These are phyloP conservation scores for Apostichopus parvimensis DNA, from an alignment of 35 echinoderm and acorn worm genomes.

Conservation along the genomic window DNA sequence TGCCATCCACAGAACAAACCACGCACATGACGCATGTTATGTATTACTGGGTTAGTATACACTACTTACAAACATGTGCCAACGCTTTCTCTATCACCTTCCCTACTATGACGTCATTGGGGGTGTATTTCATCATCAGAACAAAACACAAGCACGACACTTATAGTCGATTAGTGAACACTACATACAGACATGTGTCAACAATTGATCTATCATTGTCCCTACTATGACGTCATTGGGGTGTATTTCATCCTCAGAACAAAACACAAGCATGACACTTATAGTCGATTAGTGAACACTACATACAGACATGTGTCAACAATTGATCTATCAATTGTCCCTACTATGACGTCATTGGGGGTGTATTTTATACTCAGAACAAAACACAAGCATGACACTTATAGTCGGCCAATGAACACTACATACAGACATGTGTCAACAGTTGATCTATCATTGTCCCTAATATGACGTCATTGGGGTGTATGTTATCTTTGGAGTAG, in stretches of 20 bases:
- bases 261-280: no score
- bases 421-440: not conserved
- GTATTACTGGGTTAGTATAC: no score
- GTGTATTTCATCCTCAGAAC: not conserved
- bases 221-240: not conserved
- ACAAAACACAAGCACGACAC: no score
- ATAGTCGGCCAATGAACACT: not conserved
- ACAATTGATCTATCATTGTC: not conserved
- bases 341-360: conserved; percentile 8
- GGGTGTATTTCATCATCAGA: not conserved
- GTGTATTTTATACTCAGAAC: not conserved
- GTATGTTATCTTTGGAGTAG: not conserved
- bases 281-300: not conserved
- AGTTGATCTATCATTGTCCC: conserved; percentile 3
- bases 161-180: no score
- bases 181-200: not conserved
- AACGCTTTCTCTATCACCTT: not conserved
- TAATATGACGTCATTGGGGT: conserved; percentile 3
- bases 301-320: not conserved
- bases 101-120: conserved; percentile 8
- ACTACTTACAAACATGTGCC: not conserved
- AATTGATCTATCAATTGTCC: conserved; percentile 5
- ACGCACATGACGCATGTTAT: no score
- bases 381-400: no score
- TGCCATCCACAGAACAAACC: no score